These are phyloP conservation scores for Gallirallus australis DNA, from an alignment of 2,797 vertebrate species.

Conservation along the genomic window DNA sequence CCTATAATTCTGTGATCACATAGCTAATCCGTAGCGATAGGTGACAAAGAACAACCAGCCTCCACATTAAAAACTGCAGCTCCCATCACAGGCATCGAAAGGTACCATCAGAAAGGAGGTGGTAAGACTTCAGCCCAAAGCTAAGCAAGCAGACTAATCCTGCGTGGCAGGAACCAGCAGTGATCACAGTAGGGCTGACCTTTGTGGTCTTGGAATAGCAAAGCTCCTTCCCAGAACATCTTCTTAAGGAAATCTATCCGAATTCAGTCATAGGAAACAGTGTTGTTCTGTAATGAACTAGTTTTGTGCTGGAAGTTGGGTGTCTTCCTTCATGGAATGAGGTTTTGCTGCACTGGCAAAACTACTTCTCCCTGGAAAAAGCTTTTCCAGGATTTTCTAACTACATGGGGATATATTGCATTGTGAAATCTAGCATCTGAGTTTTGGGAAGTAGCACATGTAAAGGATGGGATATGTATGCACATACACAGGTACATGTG, in stretches of 20 bases:
- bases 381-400: background rate
- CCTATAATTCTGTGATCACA: too few species aligned
- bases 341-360: background rate
- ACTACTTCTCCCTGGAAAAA: background rate
- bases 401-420: background rate
- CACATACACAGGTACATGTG: background rate
- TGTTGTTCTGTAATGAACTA: background rate
- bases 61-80: background rate
- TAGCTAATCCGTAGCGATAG: background rate
- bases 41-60: background rate
- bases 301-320: background rate
- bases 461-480: background rate
- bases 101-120: background rate
- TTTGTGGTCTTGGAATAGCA: constrained; percentile 5
- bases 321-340: fast-evolving
- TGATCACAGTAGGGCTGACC: background rate
- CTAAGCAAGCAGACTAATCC: background rate
- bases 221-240: constrained; percentile 6
- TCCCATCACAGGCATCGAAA: background rate
- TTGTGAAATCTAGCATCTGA: background rate
- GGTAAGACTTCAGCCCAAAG: background rate
- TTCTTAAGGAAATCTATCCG: background rate
- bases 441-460: background rate
- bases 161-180: background rate
- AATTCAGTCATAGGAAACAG: background rate